Conservation (phyloP, 2,888 invertebrate species). For the Polyommatus icarus region DNA sequence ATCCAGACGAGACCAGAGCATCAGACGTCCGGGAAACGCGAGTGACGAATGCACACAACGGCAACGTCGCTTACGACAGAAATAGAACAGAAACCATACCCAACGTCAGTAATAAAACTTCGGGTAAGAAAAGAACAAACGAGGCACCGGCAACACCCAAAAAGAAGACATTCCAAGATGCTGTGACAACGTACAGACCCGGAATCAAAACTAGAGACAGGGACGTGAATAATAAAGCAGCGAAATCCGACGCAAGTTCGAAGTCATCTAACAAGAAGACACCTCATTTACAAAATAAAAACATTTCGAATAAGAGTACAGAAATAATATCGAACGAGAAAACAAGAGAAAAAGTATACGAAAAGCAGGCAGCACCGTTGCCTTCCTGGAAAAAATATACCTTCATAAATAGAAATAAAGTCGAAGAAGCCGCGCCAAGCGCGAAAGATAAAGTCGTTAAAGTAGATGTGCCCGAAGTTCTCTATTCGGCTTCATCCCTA, state of each 20-base stretch:
- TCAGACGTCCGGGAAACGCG: background rate
- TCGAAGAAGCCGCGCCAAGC: constrained; percentile 32
- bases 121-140: background rate
- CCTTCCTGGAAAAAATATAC: constrained; percentile 41
- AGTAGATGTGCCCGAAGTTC: constrained; percentile 49
- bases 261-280: constrained; percentile 1
- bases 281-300: constrained; percentile 17
- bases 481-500: constrained; percentile 43
- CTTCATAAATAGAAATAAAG: constrained; percentile 50
- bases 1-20: constrained; percentile 6
- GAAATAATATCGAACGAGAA: background rate
- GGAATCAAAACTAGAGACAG: background rate
- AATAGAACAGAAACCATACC: background rate
- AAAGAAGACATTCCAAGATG: background rate
- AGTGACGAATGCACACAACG: constrained; percentile 6
- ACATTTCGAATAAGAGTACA: background rate
- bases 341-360: constrained; percentile 12
- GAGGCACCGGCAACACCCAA: background rate
- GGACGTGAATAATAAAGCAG: background rate
- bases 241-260: background rate
- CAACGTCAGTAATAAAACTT: background rate
- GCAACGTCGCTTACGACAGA: constrained; percentile 13
- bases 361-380: constrained; percentile 5
- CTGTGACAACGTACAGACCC: background rate
- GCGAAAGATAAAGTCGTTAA: constrained; percentile 44